phyloP scores from a whole-genome alignment of 2,888 invertebrate species.

The Andrena haemorrhoa region DNA sequence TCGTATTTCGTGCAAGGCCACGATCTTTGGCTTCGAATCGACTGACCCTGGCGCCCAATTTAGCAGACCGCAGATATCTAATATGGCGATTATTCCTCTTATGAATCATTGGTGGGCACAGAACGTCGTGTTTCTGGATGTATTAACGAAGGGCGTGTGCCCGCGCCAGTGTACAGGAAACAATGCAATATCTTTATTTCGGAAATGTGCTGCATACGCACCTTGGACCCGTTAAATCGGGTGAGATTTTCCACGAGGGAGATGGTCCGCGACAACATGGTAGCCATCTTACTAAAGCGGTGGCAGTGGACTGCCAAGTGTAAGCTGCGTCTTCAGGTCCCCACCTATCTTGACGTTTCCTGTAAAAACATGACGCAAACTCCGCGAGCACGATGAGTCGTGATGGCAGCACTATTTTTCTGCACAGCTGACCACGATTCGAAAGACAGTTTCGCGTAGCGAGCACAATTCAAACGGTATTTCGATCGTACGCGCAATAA shows the following conservation, averaged over 20 bases:
- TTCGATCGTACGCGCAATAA: background rate
- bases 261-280: conserved; percentile 91
- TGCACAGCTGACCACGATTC: conserved; percentile 8
- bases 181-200: background rate
- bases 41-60: conserved; percentile 84
- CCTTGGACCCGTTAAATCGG: conserved; percentile 90
- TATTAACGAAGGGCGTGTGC: background rate
- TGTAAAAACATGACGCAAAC: conserved; percentile 64
- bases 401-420: conserved; percentile 51
- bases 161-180: background rate
- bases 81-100: conserved; percentile 78
- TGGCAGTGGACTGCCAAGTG: conserved; percentile 75
- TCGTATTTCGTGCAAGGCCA: conserved; percentile 32
- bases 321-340: conserved; percentile 61
- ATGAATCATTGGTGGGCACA: conserved; percentile 41
- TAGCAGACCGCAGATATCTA: conserved; percentile 83
- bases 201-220: conserved; percentile 82
- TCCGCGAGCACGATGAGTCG: conserved; percentile 13
- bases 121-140: conserved; percentile 7
- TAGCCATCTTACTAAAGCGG: conserved; percentile 89
- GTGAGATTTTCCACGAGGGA: conserved; percentile 90
- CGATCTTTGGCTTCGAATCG: conserved; percentile 80
- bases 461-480: background rate
- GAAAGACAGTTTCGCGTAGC: background rate
- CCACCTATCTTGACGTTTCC: conserved; percentile 69